These are phyloP conservation scores for Notarius quadriscutis DNA, from an alignment of 2,113 vertebrate species.

Conservation along the genomic window DNA sequence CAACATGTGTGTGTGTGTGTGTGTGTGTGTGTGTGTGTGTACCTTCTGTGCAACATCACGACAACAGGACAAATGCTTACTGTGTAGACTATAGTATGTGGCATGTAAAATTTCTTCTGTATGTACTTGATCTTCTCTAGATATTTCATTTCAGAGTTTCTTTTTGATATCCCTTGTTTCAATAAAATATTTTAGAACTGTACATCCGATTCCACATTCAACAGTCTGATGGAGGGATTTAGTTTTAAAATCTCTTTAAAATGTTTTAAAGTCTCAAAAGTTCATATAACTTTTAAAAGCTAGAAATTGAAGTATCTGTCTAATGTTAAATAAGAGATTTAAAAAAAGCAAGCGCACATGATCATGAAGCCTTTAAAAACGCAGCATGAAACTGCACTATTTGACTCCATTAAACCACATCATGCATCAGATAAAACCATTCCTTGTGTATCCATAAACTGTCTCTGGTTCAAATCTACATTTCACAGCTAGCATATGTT, in stretches of 20 bases:
- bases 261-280: neutral
- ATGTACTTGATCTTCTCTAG: slow-evolving; percentile 7
- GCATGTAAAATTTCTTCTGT: neutral
- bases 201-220: neutral
- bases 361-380: neutral
- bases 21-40: neutral
- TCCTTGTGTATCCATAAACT: neutral
- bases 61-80: neutral
- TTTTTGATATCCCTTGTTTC: neutral
- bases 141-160: slow-evolving; percentile 1
- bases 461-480: neutral
- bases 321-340: neutral
- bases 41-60: neutral
- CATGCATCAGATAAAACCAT: neutral
- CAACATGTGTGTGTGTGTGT: too few relatives aligned
- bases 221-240: neutral
- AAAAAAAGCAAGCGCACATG: neutral
- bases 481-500: neutral
- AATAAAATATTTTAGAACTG: neutral
- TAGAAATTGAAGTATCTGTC: neutral
- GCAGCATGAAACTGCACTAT: neutral
- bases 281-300: neutral
- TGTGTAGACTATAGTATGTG: neutral
- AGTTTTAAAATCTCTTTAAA: neutral
- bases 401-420: neutral